These are phyloP conservation scores for Aphrophora alni DNA, from an alignment of 2,888 invertebrate species.

Conservation along the genomic window DNA sequence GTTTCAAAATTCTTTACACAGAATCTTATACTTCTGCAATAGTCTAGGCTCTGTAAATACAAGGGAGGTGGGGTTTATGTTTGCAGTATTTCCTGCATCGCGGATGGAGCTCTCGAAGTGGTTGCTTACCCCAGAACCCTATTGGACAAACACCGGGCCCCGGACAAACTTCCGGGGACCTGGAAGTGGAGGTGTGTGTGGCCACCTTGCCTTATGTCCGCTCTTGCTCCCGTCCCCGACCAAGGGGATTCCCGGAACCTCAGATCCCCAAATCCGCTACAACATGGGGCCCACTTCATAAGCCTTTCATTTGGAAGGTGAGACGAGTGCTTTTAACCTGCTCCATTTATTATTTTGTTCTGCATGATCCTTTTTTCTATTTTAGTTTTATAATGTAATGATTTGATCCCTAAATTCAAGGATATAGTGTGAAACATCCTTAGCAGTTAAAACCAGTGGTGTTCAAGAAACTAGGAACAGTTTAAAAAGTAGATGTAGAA, in stretches of 20 bases:
- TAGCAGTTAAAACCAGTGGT: too few relatives aligned
- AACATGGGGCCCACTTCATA: constrained; percentile 69
- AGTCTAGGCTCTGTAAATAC: too few relatives aligned
- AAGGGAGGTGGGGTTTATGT: constrained; percentile 31
- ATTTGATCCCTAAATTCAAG: neutral
- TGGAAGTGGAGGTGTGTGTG: constrained; percentile 20
- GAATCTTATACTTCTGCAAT: too few relatives aligned
- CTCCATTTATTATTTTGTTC: neutral
- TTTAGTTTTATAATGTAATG: neutral
- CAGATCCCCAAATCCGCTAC: constrained; percentile 66
- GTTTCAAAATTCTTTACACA: too few relatives aligned
- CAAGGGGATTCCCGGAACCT: constrained; percentile 14
- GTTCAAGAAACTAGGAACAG: neutral
- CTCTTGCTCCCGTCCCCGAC: constrained; percentile 46
- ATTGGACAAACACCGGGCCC: constrained; percentile 20
- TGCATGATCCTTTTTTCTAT: neutral
- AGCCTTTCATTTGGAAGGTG: constrained; percentile 70
- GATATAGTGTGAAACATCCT: too few relatives aligned
- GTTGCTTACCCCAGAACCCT: constrained; percentile 55
- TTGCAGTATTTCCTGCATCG: constrained; percentile 58
- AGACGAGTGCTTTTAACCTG: constrained; percentile 50
- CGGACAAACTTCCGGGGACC: constrained; percentile 9
- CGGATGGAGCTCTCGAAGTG: constrained; percentile 61
- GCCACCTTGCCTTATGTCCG: constrained; percentile 46
- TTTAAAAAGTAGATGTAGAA: too few relatives aligned